Evolutionary conservation across 92 coral and sea anemone genomes (phyloP).

Genomic region (Palythoa grandis): DNA sequence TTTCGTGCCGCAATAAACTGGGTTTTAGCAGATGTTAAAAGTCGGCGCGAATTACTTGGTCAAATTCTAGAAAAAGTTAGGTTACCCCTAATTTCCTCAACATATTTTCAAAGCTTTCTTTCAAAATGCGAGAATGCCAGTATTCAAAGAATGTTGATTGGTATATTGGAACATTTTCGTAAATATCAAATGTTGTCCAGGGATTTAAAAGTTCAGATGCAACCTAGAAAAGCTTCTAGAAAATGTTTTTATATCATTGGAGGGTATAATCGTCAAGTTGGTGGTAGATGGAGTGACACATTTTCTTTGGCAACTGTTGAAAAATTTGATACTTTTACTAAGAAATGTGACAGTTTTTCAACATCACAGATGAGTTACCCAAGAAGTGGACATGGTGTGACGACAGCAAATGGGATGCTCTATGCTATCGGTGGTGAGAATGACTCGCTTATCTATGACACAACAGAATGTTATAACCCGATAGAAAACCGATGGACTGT

Average conservation of each 20-base stretch:
- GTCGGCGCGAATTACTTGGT: conserved; percentile 72
- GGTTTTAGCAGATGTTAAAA: conserved; percentile 66
- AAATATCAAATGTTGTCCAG: conserved; percentile 72
- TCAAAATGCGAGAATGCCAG: conserved; percentile 73
- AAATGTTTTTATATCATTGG: conserved; percentile 88
- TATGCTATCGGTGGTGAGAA: conserved; percentile 97
- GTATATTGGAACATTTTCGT: conserved; percentile 71
- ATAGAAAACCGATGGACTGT: conserved; percentile 77
- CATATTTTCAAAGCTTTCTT: conserved; percentile 67
- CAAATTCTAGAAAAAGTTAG: conserved; percentile 82
- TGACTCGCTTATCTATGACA: conserved; percentile 94
- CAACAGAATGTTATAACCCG: conserved; percentile 89
- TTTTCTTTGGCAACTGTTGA: conserved; percentile 80
- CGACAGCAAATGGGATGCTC: conserved; percentile 74
- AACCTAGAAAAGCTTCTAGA: conserved; percentile 82
- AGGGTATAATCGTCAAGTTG: conserved; percentile 80
- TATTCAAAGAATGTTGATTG: conserved; percentile 71
- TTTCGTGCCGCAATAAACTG: conserved; percentile 87
- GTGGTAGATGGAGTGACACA: conserved; percentile 87
- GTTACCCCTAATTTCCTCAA: conserved; percentile 80
- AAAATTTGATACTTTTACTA: conserved; percentile 78
- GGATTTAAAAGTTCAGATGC: conserved; percentile 49
- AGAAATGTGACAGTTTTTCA: conserved; percentile 66
- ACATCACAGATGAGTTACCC: conserved; percentile 73
- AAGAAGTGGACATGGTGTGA: conserved; percentile 86